Percentiles rank a stretch among this genome's conserved stretches.
Evolutionary conservation across 2,113 vertebrate genomes (phyloP).

Genomic region (Podocnemis expansa): DNA sequence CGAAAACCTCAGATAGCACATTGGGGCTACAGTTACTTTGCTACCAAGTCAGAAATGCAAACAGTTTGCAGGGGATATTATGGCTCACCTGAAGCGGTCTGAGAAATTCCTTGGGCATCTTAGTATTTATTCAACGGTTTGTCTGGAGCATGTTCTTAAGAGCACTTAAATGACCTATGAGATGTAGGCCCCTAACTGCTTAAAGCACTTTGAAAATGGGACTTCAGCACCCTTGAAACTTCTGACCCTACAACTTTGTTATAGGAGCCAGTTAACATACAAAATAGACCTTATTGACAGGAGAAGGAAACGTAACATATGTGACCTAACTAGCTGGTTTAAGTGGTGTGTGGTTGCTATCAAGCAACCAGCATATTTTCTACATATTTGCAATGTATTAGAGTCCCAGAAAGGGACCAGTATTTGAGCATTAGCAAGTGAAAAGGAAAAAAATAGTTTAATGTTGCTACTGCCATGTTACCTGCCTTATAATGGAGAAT

Average conservation of each 20-base stretch:
- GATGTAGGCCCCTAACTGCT: too few relatives aligned
- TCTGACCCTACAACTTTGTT: neutral
- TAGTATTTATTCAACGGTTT: neutral
- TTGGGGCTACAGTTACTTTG: neutral
- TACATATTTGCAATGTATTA: neutral
- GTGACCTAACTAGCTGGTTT: neutral
- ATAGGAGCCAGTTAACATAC: neutral
- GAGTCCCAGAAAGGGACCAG: neutral
- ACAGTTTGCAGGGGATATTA: neutral
- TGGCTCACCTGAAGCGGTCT: neutral
- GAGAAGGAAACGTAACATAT: too few relatives aligned
- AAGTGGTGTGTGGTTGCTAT: neutral
- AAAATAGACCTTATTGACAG: too few relatives aligned
- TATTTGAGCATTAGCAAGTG: neutral
- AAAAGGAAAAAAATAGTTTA: accelerated
- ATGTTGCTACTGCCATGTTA: neutral
- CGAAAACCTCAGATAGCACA: too few relatives aligned
- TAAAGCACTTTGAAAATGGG: too few relatives aligned
- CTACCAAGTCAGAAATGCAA: neutral
- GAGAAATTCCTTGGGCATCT: neutral
- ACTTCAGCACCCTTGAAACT: neutral
- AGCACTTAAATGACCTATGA: too few relatives aligned
- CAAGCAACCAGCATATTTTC: neutral
- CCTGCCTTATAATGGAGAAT: accelerated
- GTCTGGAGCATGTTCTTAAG: neutral